These are phyloP conservation scores for Cenopis cana DNA, from an alignment of 2,888 invertebrate species.

Conservation along the genomic window DNA sequence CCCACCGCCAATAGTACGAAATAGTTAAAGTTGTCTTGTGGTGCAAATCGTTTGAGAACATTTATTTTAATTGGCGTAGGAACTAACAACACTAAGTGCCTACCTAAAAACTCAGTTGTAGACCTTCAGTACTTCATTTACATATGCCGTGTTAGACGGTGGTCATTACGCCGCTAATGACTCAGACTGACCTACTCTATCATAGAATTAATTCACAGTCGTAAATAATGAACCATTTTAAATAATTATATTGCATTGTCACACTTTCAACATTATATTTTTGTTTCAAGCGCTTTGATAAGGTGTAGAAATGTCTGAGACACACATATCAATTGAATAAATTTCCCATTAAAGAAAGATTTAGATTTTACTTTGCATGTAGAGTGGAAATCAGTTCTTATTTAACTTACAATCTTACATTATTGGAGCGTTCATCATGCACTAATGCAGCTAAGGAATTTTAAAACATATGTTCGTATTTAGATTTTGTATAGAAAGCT, in stretches of 20 bases:
- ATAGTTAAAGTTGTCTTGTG: neutral
- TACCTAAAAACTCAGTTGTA: constrained; percentile 36
- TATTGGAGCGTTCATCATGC: neutral
- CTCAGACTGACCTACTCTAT: constrained; percentile 44
- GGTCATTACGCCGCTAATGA: constrained; percentile 38
- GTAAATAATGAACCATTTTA: constrained; percentile 59
- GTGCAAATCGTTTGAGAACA: constrained; percentile 2
- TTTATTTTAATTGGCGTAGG: neutral
- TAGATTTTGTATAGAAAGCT: constrained; percentile 19
- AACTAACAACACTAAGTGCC: constrained; percentile 4
- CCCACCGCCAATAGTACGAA: neutral
- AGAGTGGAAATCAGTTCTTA: constrained; percentile 11
- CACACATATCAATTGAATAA: constrained; percentile 38
- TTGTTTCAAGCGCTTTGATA: constrained; percentile 29
- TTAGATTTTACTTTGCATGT: constrained; percentile 18
- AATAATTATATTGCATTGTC: constrained; percentile 39
- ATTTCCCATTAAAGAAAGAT: constrained; percentile 47
- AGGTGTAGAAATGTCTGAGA: constrained; percentile 20
- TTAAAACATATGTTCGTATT: constrained; percentile 2
- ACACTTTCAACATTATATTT: constrained; percentile 36
- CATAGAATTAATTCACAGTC: constrained; percentile 56
- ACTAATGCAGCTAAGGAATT: constrained; percentile 10
- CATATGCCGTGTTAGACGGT: constrained; percentile 51
- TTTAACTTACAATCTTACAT: neutral
- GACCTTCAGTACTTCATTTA: constrained; percentile 54